Base-by-base conservation (phyloP, 2,797 vertebrate species). In the Antennarius maculatus region DNA sequence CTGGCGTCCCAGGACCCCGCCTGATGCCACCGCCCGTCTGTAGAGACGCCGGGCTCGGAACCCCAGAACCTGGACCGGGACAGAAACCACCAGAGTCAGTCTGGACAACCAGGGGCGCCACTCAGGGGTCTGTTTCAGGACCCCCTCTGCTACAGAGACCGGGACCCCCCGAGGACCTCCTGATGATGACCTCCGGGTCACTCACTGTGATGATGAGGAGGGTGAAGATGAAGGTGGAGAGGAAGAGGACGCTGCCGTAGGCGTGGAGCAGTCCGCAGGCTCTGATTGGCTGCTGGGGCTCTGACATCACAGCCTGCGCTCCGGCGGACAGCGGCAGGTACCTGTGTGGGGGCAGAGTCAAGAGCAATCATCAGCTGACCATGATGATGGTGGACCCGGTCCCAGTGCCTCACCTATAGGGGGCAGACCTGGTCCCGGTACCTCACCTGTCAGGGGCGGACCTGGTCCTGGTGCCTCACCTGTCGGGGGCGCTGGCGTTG, bases 321-420 rank as follows among this genome's bases (percentile, higher is more conserved):
- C 93, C 93, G 0, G 92, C 91, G 76, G 95, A 89, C 93, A 96
- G 91, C 87, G 97, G 83, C 74, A 96, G 93, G 81, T 96, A 97
- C 53, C 97, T 98, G 91, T 12, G 1, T 0, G 0, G 42, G 55
- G 23, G 23, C 23, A 2, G 23, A 23, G 23, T 23, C 23, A 23
- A 23, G 23, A 23, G 23, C 23, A 23, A 23, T 1, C 23, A 23
- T 23, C 23, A 23, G 23, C 23, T 23, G 23, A 23, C 23, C 23
- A 23, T 23, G 23, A 2, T 23, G 23, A 23, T 23, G 23, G 23
- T 23, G 23, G 23, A 23, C 23, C 23, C 23, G 23, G 23, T 23
- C 23, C 23, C 23, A 2, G 23, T 1, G 23, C 23, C 23, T 23
- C 23, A 23, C 23, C 23, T 23, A 23, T 23, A 1, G 23, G 23